Base-by-base conservation (phyloP, 2,888 invertebrate species). In the Biston betularia region DNA sequence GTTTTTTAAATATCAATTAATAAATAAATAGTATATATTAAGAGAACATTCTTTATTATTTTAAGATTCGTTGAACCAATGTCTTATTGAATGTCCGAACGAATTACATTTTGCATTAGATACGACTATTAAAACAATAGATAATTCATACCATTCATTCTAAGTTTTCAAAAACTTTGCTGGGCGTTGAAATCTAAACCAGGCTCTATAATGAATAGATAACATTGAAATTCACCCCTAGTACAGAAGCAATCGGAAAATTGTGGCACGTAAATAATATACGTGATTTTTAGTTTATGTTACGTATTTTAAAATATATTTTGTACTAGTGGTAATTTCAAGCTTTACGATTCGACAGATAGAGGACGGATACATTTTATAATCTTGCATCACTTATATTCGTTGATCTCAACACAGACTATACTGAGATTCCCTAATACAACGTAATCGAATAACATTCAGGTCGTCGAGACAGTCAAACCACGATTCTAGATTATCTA, bases 11-110 rank as follows among this genome's bases (percentile, higher is more conserved):
- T 89, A 90, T 84, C 79, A 80, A 81, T 89, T 81, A 93, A 93
- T 93, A 92, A 93, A 93, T 93, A 93, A 92, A 90, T 92, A 90
- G 87, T 85, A 92, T 92, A 92, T 91, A 91, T 91, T 92, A 92
- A 84, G 86, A 83, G 85, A 70, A 71, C 69, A 66, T 69, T 74
- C 69, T 73, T 69, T 71, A 69, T 68, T 68, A 68, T 69, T 71
- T 71, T n/a, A n/a, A 45, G 68, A 71, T 74, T 72, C 65, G 63
- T 70, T 68, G 59, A 70, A 74, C 69, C 69, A 14, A 73, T 50
- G 58, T 56, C 46, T 58, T 65, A 52, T 24, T 35, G 15, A 56
- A 46, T 50, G 48, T 48, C 24, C 35, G 35, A 63, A 24, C 61
- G 46, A 52, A 54, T 52, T 64, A 58, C 58, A 54, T 65, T 48